These are phyloP conservation scores for Noctua pronuba DNA, from an alignment of 2,888 invertebrate species.

Conservation along the genomic window DNA sequence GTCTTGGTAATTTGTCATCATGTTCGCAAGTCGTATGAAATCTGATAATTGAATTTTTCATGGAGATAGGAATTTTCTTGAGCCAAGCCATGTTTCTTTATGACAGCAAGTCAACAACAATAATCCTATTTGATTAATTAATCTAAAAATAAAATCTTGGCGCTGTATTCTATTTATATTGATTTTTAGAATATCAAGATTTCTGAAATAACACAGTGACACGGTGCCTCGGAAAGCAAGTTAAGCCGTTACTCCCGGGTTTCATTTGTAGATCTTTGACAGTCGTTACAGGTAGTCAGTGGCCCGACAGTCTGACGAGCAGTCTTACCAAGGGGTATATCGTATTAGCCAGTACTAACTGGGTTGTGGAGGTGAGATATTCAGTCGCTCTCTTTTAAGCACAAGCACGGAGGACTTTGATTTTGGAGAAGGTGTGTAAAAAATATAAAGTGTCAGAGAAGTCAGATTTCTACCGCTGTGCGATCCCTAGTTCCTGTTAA, in stretches of 20 bases:
- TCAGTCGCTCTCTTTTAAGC: too few relatives aligned
- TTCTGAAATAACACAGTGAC: not conserved
- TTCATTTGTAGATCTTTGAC: too few relatives aligned
- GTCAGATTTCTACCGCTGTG: not conserved
- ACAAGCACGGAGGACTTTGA: not conserved
- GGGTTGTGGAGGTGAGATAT: too few relatives aligned
- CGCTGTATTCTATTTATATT: not conserved
- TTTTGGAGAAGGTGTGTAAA: not conserved
- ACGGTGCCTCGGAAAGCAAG: too few relatives aligned
- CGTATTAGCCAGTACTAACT: too few relatives aligned
- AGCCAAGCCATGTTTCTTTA: not conserved
- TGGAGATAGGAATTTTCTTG: constrained; percentile 1
- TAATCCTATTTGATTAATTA: not conserved
- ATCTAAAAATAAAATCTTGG: not conserved
- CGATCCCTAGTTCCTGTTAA: not conserved
- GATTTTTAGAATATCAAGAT: not conserved
- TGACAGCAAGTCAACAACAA: not conserved
- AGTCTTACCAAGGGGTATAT: too few relatives aligned
- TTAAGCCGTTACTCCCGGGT: too few relatives aligned
- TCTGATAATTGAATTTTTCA: constrained; percentile 19
- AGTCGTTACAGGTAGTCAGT: too few relatives aligned
- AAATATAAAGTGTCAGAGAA: not conserved
- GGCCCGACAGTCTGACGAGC: too few relatives aligned
- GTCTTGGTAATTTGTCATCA: not conserved
- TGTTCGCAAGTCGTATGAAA: not conserved